Base-by-base conservation (phyloP, 2,797 vertebrate species). In the Bufotes viridis region DNA sequence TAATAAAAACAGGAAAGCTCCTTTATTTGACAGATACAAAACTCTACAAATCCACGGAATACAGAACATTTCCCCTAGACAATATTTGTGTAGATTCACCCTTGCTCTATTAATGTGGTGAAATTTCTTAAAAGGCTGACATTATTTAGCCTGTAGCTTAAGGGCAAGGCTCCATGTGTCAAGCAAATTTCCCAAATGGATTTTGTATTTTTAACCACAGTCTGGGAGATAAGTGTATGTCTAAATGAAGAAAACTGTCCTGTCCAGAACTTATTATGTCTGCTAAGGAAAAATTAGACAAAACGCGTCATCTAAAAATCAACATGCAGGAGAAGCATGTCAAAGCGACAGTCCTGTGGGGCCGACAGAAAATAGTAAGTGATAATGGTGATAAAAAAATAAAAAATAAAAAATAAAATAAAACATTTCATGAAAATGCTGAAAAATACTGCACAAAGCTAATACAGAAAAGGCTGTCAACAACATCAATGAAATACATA, bases 191-290 rank as follows among this genome's bases (percentile, higher is more conserved):
- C 90, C 90, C 90, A 70, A 89, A 90, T 90, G 92, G 88, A 90
- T 90, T n/a, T 76, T 84, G 63, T 84, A 85, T 42, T 61, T 18
- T 91, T 92, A 92, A 90, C 91, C 90, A 90, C 89, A 92, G 91
- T 90, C 92, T 93, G 91, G 85, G 82, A 93, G 90, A 92, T 91
- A 91, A 93, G 89, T 87, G 82, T 90, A 90, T 87, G 88, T 87
- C 92, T 92, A 89, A 90, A 91, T 91, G 90, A 90, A 91, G 84
- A 76, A 92, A 91, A 93, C 75, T 82, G 88, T 89, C 91, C 89
- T 91, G 90, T 90, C 91, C 90, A 93, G 91, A 93, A 92, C 91
- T 12, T 90, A 91, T 92, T 92, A 90, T 92, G 90, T 92, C 92
- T 91, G 91, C 88, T 90, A 65, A 90, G 87, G 90, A 90, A 90